A percentile compares a stretch with the other conserved stretches of the same genome.
These are phyloP conservation scores for Cephalophus harveyi DNA, from an alignment of 2,113 vertebrate genomes.

Conservation along the genomic window DNA sequence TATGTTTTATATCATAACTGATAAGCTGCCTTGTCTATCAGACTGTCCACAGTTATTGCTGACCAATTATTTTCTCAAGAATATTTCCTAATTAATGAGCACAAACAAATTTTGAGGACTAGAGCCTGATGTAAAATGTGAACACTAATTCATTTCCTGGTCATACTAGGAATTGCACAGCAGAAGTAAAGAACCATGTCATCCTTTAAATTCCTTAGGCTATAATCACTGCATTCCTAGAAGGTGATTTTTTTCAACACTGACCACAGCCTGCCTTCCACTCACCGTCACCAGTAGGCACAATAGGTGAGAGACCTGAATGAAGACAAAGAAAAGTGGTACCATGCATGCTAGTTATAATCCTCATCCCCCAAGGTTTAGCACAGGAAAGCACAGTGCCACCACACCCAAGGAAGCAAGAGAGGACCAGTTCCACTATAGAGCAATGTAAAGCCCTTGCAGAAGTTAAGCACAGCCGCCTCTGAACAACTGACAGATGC, in stretches of 20 bases:
- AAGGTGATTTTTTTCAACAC: background rate
- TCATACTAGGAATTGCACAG: background rate
- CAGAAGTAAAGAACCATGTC: background rate
- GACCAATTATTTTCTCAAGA: background rate
- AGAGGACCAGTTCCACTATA: background rate
- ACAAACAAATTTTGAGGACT: background rate
- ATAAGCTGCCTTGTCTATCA: background rate
- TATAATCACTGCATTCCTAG: background rate
- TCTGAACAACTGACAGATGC: background rate
- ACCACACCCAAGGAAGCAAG: background rate
- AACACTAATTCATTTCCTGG: background rate
- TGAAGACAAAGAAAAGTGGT: background rate
- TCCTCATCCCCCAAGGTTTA: background rate
- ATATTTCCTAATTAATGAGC: background rate
- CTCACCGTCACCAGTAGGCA: background rate
- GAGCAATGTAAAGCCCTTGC: background rate
- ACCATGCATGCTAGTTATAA: background rate
- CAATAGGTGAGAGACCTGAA: background rate
- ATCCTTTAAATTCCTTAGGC: background rate
- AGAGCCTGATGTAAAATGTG: background rate
- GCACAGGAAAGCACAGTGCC: too few relatives aligned
- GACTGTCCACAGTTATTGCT: background rate
- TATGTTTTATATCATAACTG: background rate
- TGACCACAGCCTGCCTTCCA: background rate
- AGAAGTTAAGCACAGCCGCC: background rate